Conservation (phyloP, 2,888 invertebrate species). For the Orchesella flavescens region DNA sequence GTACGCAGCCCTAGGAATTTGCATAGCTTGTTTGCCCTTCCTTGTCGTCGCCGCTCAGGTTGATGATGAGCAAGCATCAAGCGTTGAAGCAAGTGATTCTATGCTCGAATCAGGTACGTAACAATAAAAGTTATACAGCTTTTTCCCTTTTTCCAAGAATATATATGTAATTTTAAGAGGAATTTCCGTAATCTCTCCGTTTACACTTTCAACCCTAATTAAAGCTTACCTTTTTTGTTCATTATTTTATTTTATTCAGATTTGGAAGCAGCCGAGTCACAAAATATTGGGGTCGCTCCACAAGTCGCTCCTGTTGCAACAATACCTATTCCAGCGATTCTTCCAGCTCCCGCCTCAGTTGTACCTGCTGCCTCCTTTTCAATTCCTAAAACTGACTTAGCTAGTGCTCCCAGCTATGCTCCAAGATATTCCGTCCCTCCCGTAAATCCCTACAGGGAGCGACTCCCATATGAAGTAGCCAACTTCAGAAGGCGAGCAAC, state of each 20-base stretch:
- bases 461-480: conserved; percentile 37
- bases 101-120: conserved; percentile 36
- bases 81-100: conserved; percentile 12
- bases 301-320: conserved; percentile 18
- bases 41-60: conserved; percentile 31
- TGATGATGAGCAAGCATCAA: background rate
- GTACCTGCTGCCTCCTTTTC: conserved; percentile 27
- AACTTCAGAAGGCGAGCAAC: conserved; percentile 39
- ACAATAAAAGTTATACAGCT: too few relatives aligned
- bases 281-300: conserved; percentile 29
- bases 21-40: conserved; percentile 53
- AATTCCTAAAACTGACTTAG: conserved; percentile 50
- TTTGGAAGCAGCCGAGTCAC: conserved; percentile 51
- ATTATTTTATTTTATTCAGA: background rate
- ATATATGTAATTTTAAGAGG: too few relatives aligned
- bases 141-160: too few relatives aligned
- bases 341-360: conserved; percentile 24
- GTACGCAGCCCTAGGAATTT: conserved; percentile 46
- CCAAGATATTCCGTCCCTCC: conserved; percentile 52
- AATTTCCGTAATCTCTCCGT: too few relatives aligned
- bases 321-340: conserved; percentile 9
- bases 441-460: conserved; percentile 40
- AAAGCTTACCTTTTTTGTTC: background rate
- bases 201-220: background rate
- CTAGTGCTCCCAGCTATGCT: conserved; percentile 50